Evolutionary conservation across 2,113 vertebrate species (phyloP), one percentile per base, ranked within the genome.

Genomic region (Heloderma charlesbogerti): DNA sequence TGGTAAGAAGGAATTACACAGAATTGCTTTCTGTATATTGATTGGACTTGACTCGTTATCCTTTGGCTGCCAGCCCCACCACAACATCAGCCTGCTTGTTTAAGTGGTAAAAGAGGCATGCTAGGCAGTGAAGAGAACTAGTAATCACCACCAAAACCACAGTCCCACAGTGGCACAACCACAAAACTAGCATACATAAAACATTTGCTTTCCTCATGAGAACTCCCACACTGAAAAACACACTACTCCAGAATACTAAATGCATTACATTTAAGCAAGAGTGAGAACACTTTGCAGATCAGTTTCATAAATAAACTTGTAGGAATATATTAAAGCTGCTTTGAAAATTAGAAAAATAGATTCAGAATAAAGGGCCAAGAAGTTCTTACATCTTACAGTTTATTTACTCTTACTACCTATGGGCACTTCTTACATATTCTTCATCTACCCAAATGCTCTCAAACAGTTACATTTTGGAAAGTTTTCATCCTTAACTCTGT

Each of bases 151-250:
- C 94, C 75, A 94, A 94, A 95, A 96, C 97, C 96, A 91, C 95
- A 93, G 88, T 92, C 96, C 97, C 97, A 96, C 95, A 83, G 97
- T 96, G 97, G 94, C 86, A 87, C 92, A 92, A 74, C 96, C 96
- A 95, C 96, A 98, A 96, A 97, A 97, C 95, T 94, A 91, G 97
- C 96, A 97, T 98, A 98, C 97, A 98, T 97, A 92, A 96, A 95
- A 95, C 96, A 95, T 97, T 97, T 94, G 93, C 83, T 95, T 93
- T 80, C 87, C 92, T 93, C 95, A 94, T 96, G 96, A 93, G 87
- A 66, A 37, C 93, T 63, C 86, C 84, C 91, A 67, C n/a, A 0
- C 88, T 93, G 89, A 84, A 94, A 92, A 95, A 92, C 67, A 80
- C 3, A 88, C 81, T 86, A 66, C 93, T 91, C 88, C 94, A 86